Evolutionary conservation across 2,797 vertebrate species (phyloP).

Genomic region (Pangasius krempfi): DNA sequence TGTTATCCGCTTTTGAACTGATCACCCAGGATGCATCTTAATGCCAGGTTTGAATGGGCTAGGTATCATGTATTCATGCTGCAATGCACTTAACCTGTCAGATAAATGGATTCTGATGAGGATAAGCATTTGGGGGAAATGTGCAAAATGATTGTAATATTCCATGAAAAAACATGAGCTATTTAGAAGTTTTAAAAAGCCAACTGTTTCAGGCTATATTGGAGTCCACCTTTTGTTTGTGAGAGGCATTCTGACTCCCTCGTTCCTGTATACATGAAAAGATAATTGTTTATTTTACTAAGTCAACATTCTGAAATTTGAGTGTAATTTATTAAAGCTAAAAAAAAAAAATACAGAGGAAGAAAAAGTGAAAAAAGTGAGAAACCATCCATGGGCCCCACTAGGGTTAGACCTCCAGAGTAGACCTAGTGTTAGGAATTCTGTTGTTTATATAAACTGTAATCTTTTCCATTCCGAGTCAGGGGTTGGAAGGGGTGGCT

Average conservation of each 20-base stretch:
- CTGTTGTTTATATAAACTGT: conserved; percentile 86
- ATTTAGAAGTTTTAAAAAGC: conserved; percentile 38
- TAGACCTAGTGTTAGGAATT: conserved; percentile 81
- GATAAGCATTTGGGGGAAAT: conserved; percentile 8
- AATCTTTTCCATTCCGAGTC: conserved; percentile 85
- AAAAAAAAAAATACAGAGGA: conserved; percentile 41
- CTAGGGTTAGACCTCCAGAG: conserved; percentile 78
- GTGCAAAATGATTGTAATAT: conserved; percentile 37
- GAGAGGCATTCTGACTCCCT: conserved; percentile 48
- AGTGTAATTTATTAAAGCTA: conserved; percentile 66
- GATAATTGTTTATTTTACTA: conserved; percentile 66
- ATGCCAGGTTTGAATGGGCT: background rate
- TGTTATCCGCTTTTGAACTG: background rate
- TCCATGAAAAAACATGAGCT: conserved; percentile 30
- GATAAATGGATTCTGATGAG: background rate
- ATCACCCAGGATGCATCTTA: background rate
- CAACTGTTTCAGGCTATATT: conserved; percentile 46
- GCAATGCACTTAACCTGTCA: background rate
- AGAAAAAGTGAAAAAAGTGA: conserved; percentile 47
- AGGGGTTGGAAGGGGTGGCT: conserved; percentile 70
- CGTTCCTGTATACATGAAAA: conserved; percentile 53
- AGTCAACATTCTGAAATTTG: conserved; percentile 68
- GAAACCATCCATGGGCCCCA: conserved; percentile 62
- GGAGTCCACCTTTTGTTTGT: conserved; percentile 54
- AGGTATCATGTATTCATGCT: background rate